Evolutionary conservation across 2,113 vertebrate genomes (phyloP).

Genomic region (Todiramphus chloris): DNA sequence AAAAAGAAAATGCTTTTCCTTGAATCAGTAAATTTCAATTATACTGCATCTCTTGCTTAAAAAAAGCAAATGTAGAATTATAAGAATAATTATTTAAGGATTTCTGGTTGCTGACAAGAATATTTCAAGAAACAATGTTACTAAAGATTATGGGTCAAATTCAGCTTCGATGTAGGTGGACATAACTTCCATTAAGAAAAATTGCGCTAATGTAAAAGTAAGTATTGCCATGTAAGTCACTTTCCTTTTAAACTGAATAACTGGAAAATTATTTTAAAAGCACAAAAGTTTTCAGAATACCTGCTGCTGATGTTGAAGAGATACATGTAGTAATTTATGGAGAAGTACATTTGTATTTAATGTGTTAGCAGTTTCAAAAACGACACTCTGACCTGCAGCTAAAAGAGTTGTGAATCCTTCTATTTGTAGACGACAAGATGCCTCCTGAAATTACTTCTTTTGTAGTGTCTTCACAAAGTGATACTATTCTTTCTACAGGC

Average conservation of each 20-base stretch:
- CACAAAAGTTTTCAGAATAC: background rate
- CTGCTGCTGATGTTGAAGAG: background rate
- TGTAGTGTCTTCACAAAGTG: background rate
- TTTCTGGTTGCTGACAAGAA: background rate
- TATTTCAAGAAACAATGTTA: background rate
- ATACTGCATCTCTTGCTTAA: background rate
- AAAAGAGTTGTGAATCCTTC: background rate
- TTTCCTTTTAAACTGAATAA: background rate
- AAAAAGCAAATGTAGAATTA: background rate
- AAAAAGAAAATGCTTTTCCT: background rate
- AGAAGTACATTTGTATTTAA: background rate
- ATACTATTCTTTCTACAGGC: background rate
- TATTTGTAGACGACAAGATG: background rate
- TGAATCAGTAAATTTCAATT: background rate
- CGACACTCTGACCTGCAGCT: background rate
- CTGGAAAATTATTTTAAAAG: background rate
- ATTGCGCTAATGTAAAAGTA: background rate
- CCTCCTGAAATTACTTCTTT: slow-evolving; percentile 10
- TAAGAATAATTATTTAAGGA: background rate
- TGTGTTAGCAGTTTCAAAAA: background rate
- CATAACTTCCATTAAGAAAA: background rate
- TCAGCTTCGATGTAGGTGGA: background rate
- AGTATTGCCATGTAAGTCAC: background rate
- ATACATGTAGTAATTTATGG: background rate
- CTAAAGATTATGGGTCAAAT: background rate